Base-by-base conservation (phyloP, 2,888 invertebrate genomes). In the Drosophila dives region DNA sequence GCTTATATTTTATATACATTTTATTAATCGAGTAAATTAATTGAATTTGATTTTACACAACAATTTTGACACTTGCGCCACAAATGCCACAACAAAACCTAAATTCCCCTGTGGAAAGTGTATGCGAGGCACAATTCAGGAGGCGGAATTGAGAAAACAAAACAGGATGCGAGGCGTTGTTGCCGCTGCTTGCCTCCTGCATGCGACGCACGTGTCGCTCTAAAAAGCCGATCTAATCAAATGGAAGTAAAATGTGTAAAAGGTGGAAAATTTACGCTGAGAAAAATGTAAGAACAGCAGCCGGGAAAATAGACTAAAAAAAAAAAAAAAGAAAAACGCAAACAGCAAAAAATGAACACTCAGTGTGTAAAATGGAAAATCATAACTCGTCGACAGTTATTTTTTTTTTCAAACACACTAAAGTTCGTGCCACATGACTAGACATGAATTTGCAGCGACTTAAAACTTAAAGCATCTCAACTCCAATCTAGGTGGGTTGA, bases 201-300 rank as follows among this genome's bases (percentile, higher is more conserved):
- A 66, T 55, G 64, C n/a, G 36, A 29, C 67, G 89, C 84, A 86
- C 86, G 86, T 86, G 90, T 80, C 80, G 77, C 77, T 80, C 86
- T 77, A 77, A 84, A 86, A 86, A 90, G 81, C 76, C 82, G 90
- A 91, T 90, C 83, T 86, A 91, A 91, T 91, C 91, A 87, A 88
- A 90, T 90, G 91, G 91, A 91, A 91, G 85, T 90, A 89, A 91
- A 91, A 83, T 91, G 89, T 86, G 90, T 82, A 86, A 91, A 91
- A 91, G 87, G 83, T 85, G 91, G 91, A 86, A 91, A 91, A 90
- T 91, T 91, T 83, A 70, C 74, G 87, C 84, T 67, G 73, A 63
- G 70, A 73, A 68, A 63, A 67, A 88, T 71, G 55, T 72, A 75
- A 71, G 64, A 79, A 76, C 56, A 69, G 71, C 78, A 77, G 63